These are phyloP conservation scores for Brachionus calyciflorus DNA, from an alignment of 1,140 invertebrate species.

Conservation along the genomic window DNA sequence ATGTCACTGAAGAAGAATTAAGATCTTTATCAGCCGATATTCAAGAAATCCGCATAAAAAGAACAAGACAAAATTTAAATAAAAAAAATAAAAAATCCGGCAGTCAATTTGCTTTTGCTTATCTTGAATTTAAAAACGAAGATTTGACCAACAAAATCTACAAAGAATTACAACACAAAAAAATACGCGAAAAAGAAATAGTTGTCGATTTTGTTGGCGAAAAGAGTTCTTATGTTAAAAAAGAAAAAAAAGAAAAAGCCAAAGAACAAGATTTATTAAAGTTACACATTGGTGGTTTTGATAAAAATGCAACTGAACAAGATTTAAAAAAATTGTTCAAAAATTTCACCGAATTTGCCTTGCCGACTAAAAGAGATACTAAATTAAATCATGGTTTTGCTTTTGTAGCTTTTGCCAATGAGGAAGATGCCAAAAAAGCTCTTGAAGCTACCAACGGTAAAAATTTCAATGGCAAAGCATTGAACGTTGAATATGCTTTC, in stretches of 20 bases:
- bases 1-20: slow-evolving; percentile 75
- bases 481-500: slow-evolving; percentile 9
- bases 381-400: slow-evolving; percentile 40
- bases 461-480: slow-evolving; percentile 9
- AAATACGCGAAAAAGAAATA: slow-evolving; percentile 52
- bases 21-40: slow-evolving; percentile 67
- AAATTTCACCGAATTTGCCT: slow-evolving; percentile 3
- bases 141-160: slow-evolving; percentile 51
- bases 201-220: slow-evolving; percentile 51
- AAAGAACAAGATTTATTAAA: slow-evolving; percentile 32
- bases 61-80: slow-evolving; percentile 48
- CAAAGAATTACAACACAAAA: slow-evolving; percentile 53
- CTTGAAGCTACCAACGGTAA: slow-evolving; percentile 4
- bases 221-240: slow-evolving; percentile 45
- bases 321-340: slow-evolving; percentile 44
- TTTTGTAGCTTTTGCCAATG: slow-evolving; percentile 7
- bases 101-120: slow-evolving; percentile 52
- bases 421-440: slow-evolving; percentile 33
- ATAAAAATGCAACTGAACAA: not conserved
- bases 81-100: slow-evolving; percentile 44
- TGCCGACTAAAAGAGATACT: slow-evolving; percentile 23
- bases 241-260: not conserved
- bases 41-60: slow-evolving; percentile 65
- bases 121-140: slow-evolving; percentile 51
- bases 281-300: slow-evolving; percentile 35